These are phyloP conservation scores for Ellobius talpinus DNA, from an alignment of 2,113 vertebrate genomes.

Conservation along the genomic window DNA sequence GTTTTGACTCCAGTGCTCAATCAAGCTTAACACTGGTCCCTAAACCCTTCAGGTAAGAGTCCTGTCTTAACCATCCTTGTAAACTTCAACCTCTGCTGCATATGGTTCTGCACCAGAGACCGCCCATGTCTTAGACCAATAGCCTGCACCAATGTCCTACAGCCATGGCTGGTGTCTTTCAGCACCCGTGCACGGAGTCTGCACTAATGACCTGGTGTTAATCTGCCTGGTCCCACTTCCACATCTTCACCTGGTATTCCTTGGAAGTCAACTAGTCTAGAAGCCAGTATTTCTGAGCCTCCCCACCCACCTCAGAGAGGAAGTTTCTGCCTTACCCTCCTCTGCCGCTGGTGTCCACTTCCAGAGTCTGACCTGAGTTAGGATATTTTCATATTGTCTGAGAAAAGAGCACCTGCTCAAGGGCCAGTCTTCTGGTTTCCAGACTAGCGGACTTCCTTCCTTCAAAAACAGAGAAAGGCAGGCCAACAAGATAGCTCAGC, in stretches of 20 bases:
- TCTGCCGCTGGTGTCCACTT: background rate
- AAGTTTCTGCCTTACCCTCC: background rate
- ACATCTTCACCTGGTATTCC: background rate
- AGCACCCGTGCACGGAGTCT: no score
- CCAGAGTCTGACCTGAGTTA: background rate
- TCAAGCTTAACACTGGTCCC: background rate
- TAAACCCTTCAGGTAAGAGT: background rate
- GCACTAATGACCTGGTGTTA: accelerated
- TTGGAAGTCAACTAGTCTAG: background rate
- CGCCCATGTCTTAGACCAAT: no score
- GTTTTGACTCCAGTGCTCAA: background rate
- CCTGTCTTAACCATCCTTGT: background rate
- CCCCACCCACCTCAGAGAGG: background rate
- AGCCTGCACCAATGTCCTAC: background rate
- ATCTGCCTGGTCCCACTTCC: background rate
- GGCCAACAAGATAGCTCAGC: no score
- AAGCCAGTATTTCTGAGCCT: background rate
- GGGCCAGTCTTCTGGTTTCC: background rate
- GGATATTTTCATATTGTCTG: accelerated
- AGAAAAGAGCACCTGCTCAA: background rate
- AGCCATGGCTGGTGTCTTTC: background rate
- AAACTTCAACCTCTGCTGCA: background rate
- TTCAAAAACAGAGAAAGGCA: background rate
- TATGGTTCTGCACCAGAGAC: background rate
- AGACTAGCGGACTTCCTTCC: background rate